A percentile compares a stretch with the other conserved stretches of the same genome.
These are phyloP conservation scores for Tribolium castaneum DNA, from an alignment of 1,140 invertebrate species.

Conservation along the genomic window DNA sequence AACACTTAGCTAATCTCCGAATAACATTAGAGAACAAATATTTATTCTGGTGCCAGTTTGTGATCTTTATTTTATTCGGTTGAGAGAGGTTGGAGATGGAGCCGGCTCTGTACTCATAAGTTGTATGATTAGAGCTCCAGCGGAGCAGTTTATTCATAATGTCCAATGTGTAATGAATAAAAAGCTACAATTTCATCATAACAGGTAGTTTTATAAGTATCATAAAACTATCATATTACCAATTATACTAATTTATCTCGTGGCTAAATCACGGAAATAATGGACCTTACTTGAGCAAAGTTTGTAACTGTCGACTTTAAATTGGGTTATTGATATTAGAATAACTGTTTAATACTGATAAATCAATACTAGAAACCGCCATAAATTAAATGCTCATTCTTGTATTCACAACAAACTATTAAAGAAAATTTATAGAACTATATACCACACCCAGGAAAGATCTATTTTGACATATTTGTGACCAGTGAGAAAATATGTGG, in stretches of 20 bases:
- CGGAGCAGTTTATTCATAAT: slow-evolving; percentile 28
- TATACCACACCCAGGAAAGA: not conserved
- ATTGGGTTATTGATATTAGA: slow-evolving; percentile 14
- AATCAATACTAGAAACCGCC: not conserved
- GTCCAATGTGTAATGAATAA: slow-evolving; percentile 33
- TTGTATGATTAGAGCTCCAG: slow-evolving; percentile 27
- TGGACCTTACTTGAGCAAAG: not conserved
- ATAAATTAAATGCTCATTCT: not conserved
- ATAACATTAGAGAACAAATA: too few species aligned
- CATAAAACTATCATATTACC: slow-evolving; percentile 31
- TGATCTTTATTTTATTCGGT: too few species aligned
- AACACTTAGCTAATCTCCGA: too few species aligned
- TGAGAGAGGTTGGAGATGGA: too few species aligned
- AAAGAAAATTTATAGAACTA: not conserved
- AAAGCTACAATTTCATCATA: slow-evolving; percentile 34
- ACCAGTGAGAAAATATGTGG: not conserved
- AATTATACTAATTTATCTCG: slow-evolving; percentile 31
- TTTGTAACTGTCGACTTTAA: not conserved
- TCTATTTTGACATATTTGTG: not conserved
- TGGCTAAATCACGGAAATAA: not conserved
- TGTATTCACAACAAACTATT: not conserved
- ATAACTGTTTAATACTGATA: not conserved
- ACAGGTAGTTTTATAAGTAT: slow-evolving; percentile 30
- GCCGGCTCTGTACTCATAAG: not conserved
- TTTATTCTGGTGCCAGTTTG: too few species aligned